Base-by-base conservation (phyloP, 2,797 vertebrate genomes). In the Amniataba percoides region DNA sequence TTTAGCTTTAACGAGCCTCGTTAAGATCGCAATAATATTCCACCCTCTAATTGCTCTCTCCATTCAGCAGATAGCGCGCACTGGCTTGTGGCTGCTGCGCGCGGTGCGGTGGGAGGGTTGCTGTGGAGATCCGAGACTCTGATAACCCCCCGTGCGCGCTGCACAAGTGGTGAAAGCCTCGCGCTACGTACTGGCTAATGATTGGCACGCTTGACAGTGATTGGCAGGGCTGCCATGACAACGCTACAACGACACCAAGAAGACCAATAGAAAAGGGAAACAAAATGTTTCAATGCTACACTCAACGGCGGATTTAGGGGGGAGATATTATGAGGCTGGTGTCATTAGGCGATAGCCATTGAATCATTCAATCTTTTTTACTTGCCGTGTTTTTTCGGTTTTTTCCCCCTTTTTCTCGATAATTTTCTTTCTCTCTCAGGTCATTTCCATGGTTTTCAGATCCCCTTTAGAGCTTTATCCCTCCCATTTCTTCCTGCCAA, bases 261-360 rank as follows among this genome's bases (percentile, higher is more conserved):
- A 99, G 98, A 98, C 98, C 98, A 99, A 99, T 99, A 99, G 98
- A 99, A 99, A 99, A 99, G 97, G 97, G 97, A 98, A 98, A 98
- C 97, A 99, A 99, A 98, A 99, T 98, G 97, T 99, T 98, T 97
- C 96, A 96, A 96, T 96, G 97, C 98, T 95, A 97, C 97, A 98
- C 97, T 99, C 97, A 99, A 93, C 97, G 95, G 97, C 96, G 97
- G 97, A 98, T 99, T 98, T 98, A 97, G 97, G 97, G 97, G 96
- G 97, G 97, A 97, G 97, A 98, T 99, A 99, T 98, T 97, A 99
- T 99, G 98, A 98, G 97, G 96, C 97, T 97, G 97, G 95, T 98
- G 97, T 98, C 97, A 99, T 97, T 98, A 97, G 97, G 97, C 97
- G 97, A 97, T 95, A 95, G 97, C 97, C 95, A 97, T 95, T 97